Evolutionary conservation across 1,140 invertebrate species (phyloP).

Genomic region (Drosophila sproati): DNA sequence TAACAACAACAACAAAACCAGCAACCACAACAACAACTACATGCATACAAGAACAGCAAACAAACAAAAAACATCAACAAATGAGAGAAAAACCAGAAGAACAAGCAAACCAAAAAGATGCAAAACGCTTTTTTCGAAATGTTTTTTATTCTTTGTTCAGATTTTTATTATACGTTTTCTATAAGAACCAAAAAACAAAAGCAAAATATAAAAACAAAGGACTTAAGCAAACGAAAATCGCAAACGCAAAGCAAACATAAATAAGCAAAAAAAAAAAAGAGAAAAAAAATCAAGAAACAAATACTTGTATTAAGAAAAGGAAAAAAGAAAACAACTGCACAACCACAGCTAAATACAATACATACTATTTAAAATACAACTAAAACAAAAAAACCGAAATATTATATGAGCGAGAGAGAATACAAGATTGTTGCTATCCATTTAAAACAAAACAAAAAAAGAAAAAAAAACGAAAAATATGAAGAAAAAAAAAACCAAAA

Average conservation of each 20-base stretch:
- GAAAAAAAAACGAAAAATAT: conserved; percentile 29
- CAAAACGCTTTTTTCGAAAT: conserved; percentile 69
- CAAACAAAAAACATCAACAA: conserved; percentile 38
- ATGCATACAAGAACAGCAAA: conserved; percentile 27
- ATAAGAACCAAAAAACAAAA: conserved; percentile 66
- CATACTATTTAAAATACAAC: conserved; percentile 73
- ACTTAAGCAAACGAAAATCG: conserved; percentile 65
- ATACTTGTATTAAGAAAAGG: conserved; percentile 51
- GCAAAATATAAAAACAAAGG: conserved; percentile 53
- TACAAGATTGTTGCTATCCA: conserved; percentile 84
- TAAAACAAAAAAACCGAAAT: conserved; percentile 59
- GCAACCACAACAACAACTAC: conserved; percentile 36
- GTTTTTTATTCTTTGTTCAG: conserved; percentile 60
- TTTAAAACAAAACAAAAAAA: conserved; percentile 59
- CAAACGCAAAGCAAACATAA: conserved; percentile 55
- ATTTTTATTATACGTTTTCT: conserved; percentile 60
- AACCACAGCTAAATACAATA: conserved; percentile 67
- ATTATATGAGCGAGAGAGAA: conserved; percentile 83
- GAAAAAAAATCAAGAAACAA: conserved; percentile 48
- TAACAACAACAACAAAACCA: conserved; percentile 36
- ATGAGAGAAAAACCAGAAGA: conserved; percentile 41
- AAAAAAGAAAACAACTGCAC: conserved; percentile 54
- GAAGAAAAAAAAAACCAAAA: conserved; percentile 35
- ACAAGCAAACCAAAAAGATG: conserved; percentile 22
- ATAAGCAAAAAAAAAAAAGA: conserved; percentile 53